Evolutionary conservation across 1,140 invertebrate species (phyloP), one percentile per base, ranked within the genome.

Genomic region (Heliconius hermathena): DNA sequence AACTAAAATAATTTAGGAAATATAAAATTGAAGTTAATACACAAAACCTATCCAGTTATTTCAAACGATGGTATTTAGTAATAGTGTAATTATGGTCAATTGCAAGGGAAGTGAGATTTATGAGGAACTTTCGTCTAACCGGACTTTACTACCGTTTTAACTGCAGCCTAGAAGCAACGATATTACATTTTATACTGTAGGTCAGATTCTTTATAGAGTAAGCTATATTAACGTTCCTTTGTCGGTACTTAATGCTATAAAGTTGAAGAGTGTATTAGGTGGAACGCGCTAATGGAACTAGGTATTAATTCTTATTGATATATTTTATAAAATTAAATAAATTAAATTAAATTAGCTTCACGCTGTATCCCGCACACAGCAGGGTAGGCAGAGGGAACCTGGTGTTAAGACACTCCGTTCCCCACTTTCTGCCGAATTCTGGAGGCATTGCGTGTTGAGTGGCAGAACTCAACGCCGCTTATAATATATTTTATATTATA

Each of bases 21-120:
- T 54, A 54, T 54, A 22, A n/a, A 9, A 11, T 9, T 1, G 2
- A 57, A 57, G 1, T n/a, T 57, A 22, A n/a, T 57, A n/a, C 2
- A 57, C 18, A 26, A 66, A 26, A 66, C 11, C 0, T 29, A n/a
- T 29, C 57, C 11, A 26, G 22, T 1, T 8, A 26, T 66, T 66
- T 13, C 29, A 66, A 22, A 66, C 8, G 11, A 66, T 0, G 1
- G 13, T 29, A 66, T 66, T 3, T 26, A 76, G 71, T 76, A 83
- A 79, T 81, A 83, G 75, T 79, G 57, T 78, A 73, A 78, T 83
- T 79, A 83, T n/a, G 54, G 75, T 79, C 82, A 83, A 83, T 83
- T 83, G 80, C 49, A 75, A 79, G 76, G 82, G 77, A 71, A 66
- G 78, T 78, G 54, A 78, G 80, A 78, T 75, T 81, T 78, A 76